Evolutionary conservation across 2,888 invertebrate species (phyloP).

Genomic region (Cheilosia vulpina): DNA sequence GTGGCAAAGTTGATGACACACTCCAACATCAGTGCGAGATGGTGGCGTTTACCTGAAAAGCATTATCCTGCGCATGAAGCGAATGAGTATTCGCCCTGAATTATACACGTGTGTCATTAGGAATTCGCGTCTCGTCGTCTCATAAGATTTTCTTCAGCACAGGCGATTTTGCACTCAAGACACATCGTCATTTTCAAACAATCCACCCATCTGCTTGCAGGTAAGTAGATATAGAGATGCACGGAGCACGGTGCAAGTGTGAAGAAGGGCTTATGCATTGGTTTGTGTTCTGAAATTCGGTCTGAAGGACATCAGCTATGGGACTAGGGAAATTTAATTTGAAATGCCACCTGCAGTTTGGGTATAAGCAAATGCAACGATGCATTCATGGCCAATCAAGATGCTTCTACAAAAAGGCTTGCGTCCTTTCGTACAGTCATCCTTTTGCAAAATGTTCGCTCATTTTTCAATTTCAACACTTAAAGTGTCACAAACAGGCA

Average conservation of each 20-base stretch:
- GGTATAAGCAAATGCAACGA: background rate
- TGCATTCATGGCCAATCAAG: background rate
- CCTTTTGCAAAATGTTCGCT: constrained; percentile 2
- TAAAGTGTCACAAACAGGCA: constrained; percentile 43
- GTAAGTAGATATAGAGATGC: constrained; percentile 1
- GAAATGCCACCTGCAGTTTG: background rate
- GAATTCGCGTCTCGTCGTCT: constrained; percentile 64
- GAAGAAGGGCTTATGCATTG: constrained; percentile 17
- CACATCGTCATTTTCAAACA: constrained; percentile 51
- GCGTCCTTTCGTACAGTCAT: constrained; percentile 3
- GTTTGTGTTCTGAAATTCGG: background rate
- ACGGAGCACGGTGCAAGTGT: constrained; percentile 4
- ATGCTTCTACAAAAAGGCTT: background rate
- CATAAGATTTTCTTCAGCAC: constrained; percentile 36
- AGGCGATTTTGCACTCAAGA: constrained; percentile 12
- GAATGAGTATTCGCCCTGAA: constrained; percentile 67
- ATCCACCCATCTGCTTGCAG: constrained; percentile 54
- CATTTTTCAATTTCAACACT: constrained; percentile 53
- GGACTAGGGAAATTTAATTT: constrained; percentile 32
- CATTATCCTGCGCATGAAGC: constrained; percentile 11
- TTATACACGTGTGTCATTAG: constrained; percentile 52
- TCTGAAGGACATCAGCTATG: background rate
- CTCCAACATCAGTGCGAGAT: constrained; percentile 24
- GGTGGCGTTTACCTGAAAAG: constrained; percentile 55
- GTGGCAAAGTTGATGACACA: constrained; percentile 42